phyloP scores from a whole-genome alignment of 2,797 vertebrate genomes.

The Megaceryle alcyon region DNA sequence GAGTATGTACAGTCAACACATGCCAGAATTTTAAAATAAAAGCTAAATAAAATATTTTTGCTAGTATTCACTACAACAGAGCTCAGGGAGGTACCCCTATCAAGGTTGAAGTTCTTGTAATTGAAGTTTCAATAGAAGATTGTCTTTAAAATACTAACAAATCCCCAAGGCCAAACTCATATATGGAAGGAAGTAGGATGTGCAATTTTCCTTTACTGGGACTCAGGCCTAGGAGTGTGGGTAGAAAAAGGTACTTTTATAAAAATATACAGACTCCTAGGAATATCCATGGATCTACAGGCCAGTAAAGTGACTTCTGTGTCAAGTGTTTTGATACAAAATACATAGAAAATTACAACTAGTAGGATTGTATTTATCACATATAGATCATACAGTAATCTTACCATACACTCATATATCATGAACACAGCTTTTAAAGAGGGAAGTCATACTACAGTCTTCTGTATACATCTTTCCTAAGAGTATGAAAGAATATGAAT shows the following conservation, averaged over 20 bases:
- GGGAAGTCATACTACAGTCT: neutral
- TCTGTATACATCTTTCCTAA: neutral
- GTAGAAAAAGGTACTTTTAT: neutral
- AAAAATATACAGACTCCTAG: neutral
- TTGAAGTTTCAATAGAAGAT: neutral
- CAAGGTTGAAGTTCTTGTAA: neutral
- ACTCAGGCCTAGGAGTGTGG: neutral
- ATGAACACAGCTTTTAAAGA: neutral
- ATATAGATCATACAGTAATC: neutral
- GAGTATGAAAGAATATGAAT: neutral
- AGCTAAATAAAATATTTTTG: neutral
- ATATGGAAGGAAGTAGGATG: neutral
- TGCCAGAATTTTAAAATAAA: neutral
- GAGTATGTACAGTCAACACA: neutral
- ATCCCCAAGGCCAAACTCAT: neutral
- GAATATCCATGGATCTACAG: neutral
- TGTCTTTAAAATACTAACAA: neutral
- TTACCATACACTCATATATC: neutral
- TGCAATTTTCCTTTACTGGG: fast-evolving
- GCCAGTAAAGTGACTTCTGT: neutral
- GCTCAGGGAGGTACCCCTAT: neutral
- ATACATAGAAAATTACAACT: neutral
- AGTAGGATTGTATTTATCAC: neutral
- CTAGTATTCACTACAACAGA: neutral
- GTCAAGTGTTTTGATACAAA: neutral